Base-by-base conservation (phyloP, 2,113 vertebrate species). In the Clarias batrachus region DNA sequence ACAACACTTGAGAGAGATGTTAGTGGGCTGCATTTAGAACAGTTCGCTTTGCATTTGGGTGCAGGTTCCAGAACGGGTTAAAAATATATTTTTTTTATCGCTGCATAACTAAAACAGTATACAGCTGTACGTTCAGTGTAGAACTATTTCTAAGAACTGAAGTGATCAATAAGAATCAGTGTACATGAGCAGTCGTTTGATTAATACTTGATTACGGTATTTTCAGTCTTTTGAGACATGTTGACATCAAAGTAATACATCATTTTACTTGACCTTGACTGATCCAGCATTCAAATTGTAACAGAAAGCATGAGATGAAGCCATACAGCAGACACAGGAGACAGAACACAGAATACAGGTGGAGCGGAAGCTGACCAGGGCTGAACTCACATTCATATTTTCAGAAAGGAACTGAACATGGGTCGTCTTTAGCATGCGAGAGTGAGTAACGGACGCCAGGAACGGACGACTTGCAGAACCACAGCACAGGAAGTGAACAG, bases 401-500 rank as follows among this genome's bases (percentile, higher is more conserved):
- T 91, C 70, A 81, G 80, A 88, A 87, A 91, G 91, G 89, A 90
- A 91, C 85, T 85, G 85, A 88, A 30, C 73, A 27, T 60, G 86
- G 37, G 66, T 62, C 73, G 4, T 37, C 21, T 62, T 60, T 62
- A 71, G 30, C 85, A 85, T 82, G 91, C 60, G 83, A 76, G 86
- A 52, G 85, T 88, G 87, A 68, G 85, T 83, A 89, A 89, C 85
- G 80, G 87, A 84, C 87, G 90, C 57, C 82, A 83, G 71, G 63
- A 83, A 79, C 60, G 71, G 65, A 83, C 83, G 71, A 19, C 80
- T 70, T 83, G 76, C 81, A 83, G 84, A 77, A 83, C 86, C 83
- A 63, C 86, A 91, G 87, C 83, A 91, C 89, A 90, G 91, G 88
- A 91, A 90, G 93, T 91, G 79, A 90, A 88, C 76, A 86, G 84